Evolutionary conservation across 2,797 vertebrate genomes (phyloP), one percentile per base, ranked within the genome.

Genomic region (Megaceryle alcyon): DNA sequence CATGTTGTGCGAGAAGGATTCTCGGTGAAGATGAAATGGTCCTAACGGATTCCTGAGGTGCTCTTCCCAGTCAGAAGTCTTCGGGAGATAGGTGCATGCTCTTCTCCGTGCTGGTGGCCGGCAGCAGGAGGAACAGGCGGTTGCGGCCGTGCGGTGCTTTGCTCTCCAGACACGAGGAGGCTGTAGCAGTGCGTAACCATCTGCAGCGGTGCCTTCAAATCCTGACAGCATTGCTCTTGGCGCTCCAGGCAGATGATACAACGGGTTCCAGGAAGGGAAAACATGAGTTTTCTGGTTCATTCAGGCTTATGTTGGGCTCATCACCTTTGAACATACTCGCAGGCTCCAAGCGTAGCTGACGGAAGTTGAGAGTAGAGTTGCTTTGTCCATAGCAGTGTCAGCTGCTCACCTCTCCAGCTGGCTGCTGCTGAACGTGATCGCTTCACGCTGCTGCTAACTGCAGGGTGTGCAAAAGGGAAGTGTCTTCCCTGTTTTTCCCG

Each of bases 51-150:
- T 28, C 25, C 41, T 54, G 73, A 26, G 0, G 0, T 54, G 72
- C 2, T 0, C 25, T 51, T 82, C 69, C 53, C 72, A 21, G 75
- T 54, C 10, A 68, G 84, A 31, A 68, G 79, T 39, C 73, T 41
- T 16, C 75, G 75, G 46, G 91, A 79, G 76, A 31, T 1, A 78
- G 72, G 56, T 22, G 61, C 71, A 44, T 51, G 71, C 64, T 59
- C 44, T 64, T 37, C 64, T 87, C 81, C 19, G 1, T 17, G 10
- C 16, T 46, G 9, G 53, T 49, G 53, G 16, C 29, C 22, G 82
- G 92, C 88, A 77, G 71, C 65, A 63, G 79, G 80, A 84, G 9
- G 86, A 83, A 16, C 2, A 76, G 94, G 57, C 88, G 59, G 44
- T 10, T 19, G 1, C 54, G 87, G 61, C 35, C 14, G 23, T 8